Base-by-base conservation (phyloP, 2,888 invertebrate species). In the Thysanoteuthis rhombus region DNA sequence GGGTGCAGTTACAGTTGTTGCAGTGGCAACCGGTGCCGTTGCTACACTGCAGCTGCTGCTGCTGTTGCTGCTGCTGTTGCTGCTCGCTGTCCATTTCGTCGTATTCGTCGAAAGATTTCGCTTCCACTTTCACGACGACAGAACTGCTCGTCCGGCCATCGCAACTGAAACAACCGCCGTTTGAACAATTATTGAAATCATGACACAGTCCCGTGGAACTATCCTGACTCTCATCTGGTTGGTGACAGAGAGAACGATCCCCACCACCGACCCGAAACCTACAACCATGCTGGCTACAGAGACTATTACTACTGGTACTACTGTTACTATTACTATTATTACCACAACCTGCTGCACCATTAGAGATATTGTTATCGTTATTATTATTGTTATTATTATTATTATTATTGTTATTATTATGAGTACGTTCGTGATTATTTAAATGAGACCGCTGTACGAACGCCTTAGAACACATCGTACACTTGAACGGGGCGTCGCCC, bases 401-500 rank as follows among this genome's bases (percentile, higher is more conserved):
- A 40, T 36, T 40, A 92, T 1, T 40, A n/a, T n/a, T 19, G 36
- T 16, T n/a, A 16, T 75, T n/a, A 45, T n/a, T 42, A 42, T 92
- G 92, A 32, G 92, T 92, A 45, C 92, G 92, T 45, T 92, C 92
- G n/a, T 92, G 92, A 32, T 92, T 92, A 45, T 40, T 92, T 45
- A 92, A n/a, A 40, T 92, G 92, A 45, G 92, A 92, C 45, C 92
- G 92, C 92, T 92, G 92, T 92, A 45, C 92, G 45, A 92, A 92
- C 92, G 92, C 92, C 92, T 92, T 92, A n/a, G 92, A 92, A 92
- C 92, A 92, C 92, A 92, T 40, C 12, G 42, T 92, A 45, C 92
- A 92, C 92, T 92, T 92, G 32, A 45, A 92, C 39, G 92, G 92
- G 32, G 92, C 92, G 12, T 92, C 92, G 16, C 92, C 92, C n/a